Conservation (phyloP, 2,113 vertebrate species). For the Grallaria varia region DNA sequence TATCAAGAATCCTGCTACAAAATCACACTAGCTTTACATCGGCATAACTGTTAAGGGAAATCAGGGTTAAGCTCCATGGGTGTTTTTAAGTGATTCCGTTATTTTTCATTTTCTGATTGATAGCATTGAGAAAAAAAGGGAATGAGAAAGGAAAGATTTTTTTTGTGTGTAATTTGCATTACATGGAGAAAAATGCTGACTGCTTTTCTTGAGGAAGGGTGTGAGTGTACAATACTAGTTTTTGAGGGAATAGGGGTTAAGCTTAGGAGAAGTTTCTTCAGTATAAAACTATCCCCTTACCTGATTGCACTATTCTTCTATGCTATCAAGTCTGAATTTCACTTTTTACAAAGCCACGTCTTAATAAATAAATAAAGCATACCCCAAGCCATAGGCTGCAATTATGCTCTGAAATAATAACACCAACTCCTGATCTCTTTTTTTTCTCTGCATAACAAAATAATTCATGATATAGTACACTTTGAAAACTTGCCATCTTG, state of each 20-base stretch:
- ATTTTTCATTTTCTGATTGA: conserved; percentile 11
- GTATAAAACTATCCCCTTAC: background rate
- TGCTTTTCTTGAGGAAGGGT: background rate
- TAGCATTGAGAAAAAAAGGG: background rate
- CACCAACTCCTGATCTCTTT: background rate
- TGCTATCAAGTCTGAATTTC: background rate
- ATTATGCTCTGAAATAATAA: background rate
- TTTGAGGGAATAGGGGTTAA: background rate
- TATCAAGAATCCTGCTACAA: background rate
- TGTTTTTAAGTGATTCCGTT: background rate
- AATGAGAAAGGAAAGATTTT: background rate
- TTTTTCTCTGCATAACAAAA: background rate
- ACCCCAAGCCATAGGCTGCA: background rate
- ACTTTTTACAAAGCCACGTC: background rate
- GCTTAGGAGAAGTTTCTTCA: background rate
- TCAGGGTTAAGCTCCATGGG: background rate
- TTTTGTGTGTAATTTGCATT: background rate
- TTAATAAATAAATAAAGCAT: conserved; percentile 36
- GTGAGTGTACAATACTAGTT: background rate
- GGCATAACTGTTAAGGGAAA: background rate
- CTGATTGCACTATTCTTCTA: conserved; percentile 8
- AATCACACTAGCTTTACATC: background rate
- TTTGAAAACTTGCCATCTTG: background rate
- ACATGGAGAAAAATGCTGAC: background rate
- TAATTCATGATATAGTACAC: background rate